phyloP scores from a whole-genome alignment of 2,888 invertebrate species.

The Eupsilia transversa region DNA sequence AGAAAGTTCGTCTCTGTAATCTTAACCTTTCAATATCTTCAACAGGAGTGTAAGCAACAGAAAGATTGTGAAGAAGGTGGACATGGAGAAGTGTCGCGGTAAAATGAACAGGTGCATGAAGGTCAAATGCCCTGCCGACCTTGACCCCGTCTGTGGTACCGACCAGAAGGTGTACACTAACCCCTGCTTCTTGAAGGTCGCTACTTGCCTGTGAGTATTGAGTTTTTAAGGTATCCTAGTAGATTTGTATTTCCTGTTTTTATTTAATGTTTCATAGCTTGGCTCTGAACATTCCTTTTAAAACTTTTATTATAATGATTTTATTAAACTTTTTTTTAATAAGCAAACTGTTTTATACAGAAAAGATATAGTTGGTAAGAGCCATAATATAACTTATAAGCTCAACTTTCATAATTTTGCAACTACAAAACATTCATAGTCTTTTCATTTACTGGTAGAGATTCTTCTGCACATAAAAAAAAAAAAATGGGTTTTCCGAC shows the following conservation, averaged over 20 bases:
- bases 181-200: slow-evolving; percentile 95
- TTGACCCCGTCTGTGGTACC: slow-evolving; percentile 96
- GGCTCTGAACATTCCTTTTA: background rate
- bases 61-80: slow-evolving; percentile 92
- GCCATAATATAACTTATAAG: no score
- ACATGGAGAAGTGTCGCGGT: slow-evolving; percentile 95
- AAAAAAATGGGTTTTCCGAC: background rate
- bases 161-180: slow-evolving; percentile 96
- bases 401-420: background rate
- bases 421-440: background rate
- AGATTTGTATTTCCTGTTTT: background rate
- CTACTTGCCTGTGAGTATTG: slow-evolving; percentile 94
- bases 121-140: slow-evolving; percentile 92
- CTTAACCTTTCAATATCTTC: slow-evolving; percentile 38
- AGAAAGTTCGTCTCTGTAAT: background rate
- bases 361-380: no score
- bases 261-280: background rate
- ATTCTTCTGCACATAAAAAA: background rate
- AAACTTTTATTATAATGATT: background rate
- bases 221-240: slow-evolving; percentile 5
- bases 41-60: slow-evolving; percentile 87
- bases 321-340: background rate
- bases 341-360: background rate
- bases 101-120: slow-evolving; percentile 94
- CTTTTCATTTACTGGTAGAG: background rate